Base-by-base conservation (phyloP, 37 sponge, comb jelly and placozoan genomes). In the Cladorhizidae sp. region DNA sequence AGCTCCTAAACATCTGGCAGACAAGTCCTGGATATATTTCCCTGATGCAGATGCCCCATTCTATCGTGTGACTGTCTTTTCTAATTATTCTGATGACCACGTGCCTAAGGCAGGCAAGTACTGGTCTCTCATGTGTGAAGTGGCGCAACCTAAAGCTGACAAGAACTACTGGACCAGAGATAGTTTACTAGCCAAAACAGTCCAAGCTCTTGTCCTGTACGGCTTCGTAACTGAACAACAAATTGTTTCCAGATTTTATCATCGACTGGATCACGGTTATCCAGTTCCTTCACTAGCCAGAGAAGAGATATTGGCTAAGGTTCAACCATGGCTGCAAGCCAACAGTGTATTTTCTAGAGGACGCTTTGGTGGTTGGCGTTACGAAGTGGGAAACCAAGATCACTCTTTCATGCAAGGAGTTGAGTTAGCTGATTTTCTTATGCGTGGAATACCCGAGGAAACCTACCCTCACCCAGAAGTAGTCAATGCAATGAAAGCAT, bases 81-180 rank as follows among this genome's bases (percentile, higher is more conserved):
- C 86, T 7, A 70, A 72, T 29, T 85, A 85, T 65, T 71, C 86
- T 45, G 67, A 78, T 29, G 65, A 85, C 74, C 63, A 85, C 52
- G 86, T 85, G 9, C 79, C 86, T 21, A 17, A 20, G 8, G 55
- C 79, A 14, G 79, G 79, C 32, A 43, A 62, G 29, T 42, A 73
- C 0, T 85, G 86, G 86, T 78, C 79, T 43, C 80, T 85, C 17
- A 85, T 85, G 86, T 85, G 79, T 72, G 86, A 84, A 57, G 71
- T 43, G n/a, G 78, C 78, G 5, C 71, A 84, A 35, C 78, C 85
- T 7, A 59, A 43, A 28, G 50, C 1, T 22, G 64, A 25, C 39
- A 61, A 2, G 17, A 36, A 68, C 52, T 42, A 69, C 20, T 76
- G 77, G 72, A 28, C 57, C 26, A 71, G 68, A 38, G 71, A 77